phyloP scores from a whole-genome alignment of 1,140 invertebrate genomes.

The Episyrphus balteatus region DNA sequence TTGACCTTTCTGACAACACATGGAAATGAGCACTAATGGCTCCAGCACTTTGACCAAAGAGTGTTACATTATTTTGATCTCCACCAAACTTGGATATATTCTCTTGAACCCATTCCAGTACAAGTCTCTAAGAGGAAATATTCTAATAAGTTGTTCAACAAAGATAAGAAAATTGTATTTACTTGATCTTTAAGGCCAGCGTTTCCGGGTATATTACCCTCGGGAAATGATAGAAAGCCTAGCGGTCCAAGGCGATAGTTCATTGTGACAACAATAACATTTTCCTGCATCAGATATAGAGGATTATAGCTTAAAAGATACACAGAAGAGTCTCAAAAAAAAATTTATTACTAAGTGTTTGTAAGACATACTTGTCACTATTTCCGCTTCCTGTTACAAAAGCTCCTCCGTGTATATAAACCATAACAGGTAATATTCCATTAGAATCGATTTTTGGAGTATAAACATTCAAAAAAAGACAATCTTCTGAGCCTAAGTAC shows the following conservation, averaged over 20 bases:
- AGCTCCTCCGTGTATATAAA: conserved; percentile 42
- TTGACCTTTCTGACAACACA: conserved; percentile 19
- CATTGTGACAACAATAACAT: conserved; percentile 51
- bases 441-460: conserved; percentile 20
- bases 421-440: conserved; percentile 37
- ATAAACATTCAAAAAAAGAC: conserved; percentile 36
- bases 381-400: conserved; percentile 41
- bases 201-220: conserved; percentile 45
- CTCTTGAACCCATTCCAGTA: conserved; percentile 44
- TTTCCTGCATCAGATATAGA: conserved; percentile 48
- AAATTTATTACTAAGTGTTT: not conserved
- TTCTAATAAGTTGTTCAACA: not conserved
- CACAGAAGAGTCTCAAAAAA: not conserved
- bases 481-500: conserved; percentile 19
- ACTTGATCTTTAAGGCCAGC: conserved; percentile 48
- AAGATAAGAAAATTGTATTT: not conserved
- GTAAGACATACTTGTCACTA: conserved; percentile 21
- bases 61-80: conserved; percentile 43
- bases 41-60: conserved; percentile 43
- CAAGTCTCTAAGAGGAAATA: conserved; percentile 21
- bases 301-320: conserved; percentile 34
- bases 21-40: conserved; percentile 33
- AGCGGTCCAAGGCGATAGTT: conserved; percentile 52
- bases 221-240: conserved; percentile 42
- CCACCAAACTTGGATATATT: conserved; percentile 52